phyloP scores from a whole-genome alignment of 2,113 vertebrate species.

The Lophotis ruficrista region DNA sequence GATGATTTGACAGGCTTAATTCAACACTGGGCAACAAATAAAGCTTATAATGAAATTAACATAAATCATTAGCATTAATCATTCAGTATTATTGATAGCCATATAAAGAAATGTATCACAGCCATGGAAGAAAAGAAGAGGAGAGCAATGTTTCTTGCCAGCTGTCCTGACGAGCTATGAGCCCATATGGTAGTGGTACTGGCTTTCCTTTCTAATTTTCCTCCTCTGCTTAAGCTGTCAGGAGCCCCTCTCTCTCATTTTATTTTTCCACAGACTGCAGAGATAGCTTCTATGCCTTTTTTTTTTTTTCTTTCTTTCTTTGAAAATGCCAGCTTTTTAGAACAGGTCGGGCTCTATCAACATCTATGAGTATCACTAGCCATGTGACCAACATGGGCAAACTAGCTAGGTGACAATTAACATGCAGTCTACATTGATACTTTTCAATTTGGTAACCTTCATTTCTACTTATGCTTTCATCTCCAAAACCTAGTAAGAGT shows the following conservation, averaged over 20 bases:
- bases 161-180: conserved; percentile 69
- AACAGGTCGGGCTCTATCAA: conserved; percentile 62
- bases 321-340: conserved; percentile 53
- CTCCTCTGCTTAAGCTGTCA: conserved; percentile 72
- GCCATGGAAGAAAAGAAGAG: conserved; percentile 62
- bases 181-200: conserved; percentile 56
- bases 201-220: conserved; percentile 73
- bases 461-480: conserved; percentile 36
- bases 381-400: conserved; percentile 36
- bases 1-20: conserved; percentile 78
- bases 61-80: conserved; percentile 82
- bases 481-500: not conserved
- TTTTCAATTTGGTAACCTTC: conserved; percentile 66
- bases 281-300: not conserved
- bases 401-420: conserved; percentile 55
- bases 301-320: not conserved
- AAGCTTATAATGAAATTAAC: conserved; percentile 83
- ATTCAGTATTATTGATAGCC: conserved; percentile 78
- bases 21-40: conserved; percentile 77
- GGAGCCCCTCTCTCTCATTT: not conserved
- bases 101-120: conserved; percentile 68
- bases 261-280: conserved; percentile 8
- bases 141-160: conserved; percentile 68
- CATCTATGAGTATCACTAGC: conserved; percentile 54
- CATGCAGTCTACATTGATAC: conserved; percentile 53